Conservation (phyloP, 2,113 vertebrate species). For the Hemichromis elongatus region DNA sequence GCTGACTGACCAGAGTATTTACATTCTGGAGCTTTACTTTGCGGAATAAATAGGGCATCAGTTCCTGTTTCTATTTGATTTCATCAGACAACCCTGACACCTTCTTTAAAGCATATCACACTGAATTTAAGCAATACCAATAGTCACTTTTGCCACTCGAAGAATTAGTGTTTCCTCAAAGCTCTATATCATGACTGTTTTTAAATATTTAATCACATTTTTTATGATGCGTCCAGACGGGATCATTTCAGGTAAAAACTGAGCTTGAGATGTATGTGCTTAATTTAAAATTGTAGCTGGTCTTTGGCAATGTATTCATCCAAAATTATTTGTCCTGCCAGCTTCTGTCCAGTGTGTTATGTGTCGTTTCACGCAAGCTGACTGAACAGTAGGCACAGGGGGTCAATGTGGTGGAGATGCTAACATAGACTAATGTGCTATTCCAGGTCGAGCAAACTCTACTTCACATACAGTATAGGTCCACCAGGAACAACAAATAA, state of each 20-base stretch:
- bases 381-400: neutral
- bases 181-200: neutral
- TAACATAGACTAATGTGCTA: neutral
- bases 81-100: neutral
- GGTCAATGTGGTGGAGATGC: neutral
- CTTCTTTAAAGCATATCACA: neutral
- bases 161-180: neutral
- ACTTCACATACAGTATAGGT: neutral
- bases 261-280: neutral
- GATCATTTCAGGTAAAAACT: neutral
- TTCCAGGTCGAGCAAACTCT: neutral
- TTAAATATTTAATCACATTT: neutral
- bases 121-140: neutral
- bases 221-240: neutral
- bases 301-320: neutral
- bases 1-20: neutral
- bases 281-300: neutral
- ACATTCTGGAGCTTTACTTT: neutral
- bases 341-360: neutral
- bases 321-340: neutral
- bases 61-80: neutral
- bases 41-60: neutral
- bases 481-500: accelerated
- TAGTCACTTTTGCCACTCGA: neutral
- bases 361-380: neutral